Base-by-base conservation (phyloP, 1,140 invertebrate genomes). In the Thalassaphorura encarpata region DNA sequence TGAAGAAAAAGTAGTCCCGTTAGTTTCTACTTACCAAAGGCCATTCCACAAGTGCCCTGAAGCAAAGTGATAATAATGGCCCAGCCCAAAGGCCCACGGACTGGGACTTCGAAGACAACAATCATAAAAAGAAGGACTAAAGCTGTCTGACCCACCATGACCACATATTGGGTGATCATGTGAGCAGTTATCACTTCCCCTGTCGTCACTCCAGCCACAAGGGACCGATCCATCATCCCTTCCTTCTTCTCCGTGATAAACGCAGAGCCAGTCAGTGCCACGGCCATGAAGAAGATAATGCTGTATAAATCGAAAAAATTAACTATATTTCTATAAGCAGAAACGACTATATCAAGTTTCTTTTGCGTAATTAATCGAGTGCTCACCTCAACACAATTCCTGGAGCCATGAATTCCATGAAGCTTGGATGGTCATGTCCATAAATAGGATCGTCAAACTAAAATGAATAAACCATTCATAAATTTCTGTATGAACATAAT, bases 231-330 rank as follows among this genome's bases (percentile, higher is more conserved):
- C 62, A 93, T 67, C n/a, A 92, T 72, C 23, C 90, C 90, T 72
- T 92, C 89, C 60, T 89, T 92, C 60, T 88, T 79, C 69, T 97
- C 93, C 53, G 93, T 83, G 43, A 97, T 85, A 69, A 97, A 81
- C 1, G 86, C 83, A 15, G 92, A 86, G 2, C 90, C 90, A 15
- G 91, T 96, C 48, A 96, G 70, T n/a, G 90, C 90, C 16, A 94
- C 89, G 21, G 92, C 89, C 73, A 95, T 78, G 78, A 96, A 94
- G 76, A 93, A 96, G 1, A 92, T 87, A 67, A 95, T 94, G n/a
- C 89, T 93, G 70, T 41, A 76, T 75, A 67, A 41, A 67, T 64
- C 66, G 62, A 59, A 45, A 24, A 57, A 4, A 23, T 40, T 47
- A 45, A 51, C 2, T 33, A 41, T 3, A 31, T 48, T 49, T 51